A percentile compares a stretch with the other conserved stretches of the same genome.
Evolutionary conservation across 2,888 invertebrate genomes (phyloP).

Genomic region (Eupeodes luniger): DNA sequence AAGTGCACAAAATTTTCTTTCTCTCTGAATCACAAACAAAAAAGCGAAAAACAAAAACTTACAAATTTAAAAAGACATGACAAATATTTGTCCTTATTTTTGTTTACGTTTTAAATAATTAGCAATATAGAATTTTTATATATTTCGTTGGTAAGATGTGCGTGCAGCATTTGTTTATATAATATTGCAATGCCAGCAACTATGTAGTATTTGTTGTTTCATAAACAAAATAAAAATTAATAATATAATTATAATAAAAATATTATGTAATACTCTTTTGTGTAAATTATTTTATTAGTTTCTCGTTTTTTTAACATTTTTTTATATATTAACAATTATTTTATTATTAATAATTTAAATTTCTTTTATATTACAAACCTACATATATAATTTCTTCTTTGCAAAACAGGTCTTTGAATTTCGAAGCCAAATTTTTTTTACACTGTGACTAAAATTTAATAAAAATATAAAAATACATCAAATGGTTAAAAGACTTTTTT

Average conservation of each 20-base stretch:
- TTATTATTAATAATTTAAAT: conserved; percentile 28
- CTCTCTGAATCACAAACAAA: conserved; percentile 37
- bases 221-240: conserved; percentile 34
- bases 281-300: conserved; percentile 61
- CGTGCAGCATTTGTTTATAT: conserved; percentile 32
- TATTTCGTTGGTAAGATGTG: conserved; percentile 65
- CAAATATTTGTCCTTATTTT: conserved; percentile 53
- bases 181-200: conserved; percentile 37
- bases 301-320: conserved; percentile 3
- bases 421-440: conserved; percentile 65
- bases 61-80: conserved; percentile 57
- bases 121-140: conserved; percentile 67
- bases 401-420: conserved; percentile 27
- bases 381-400: conserved; percentile 25
- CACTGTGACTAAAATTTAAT: conserved; percentile 57
- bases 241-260: conserved; percentile 1
- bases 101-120: conserved; percentile 43
- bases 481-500: background rate
- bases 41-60: conserved; percentile 22
- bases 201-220: conserved; percentile 53
- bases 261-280: conserved; percentile 43
- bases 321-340: conserved; percentile 6
- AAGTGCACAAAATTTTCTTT: conserved; percentile 64
- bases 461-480: conserved; percentile 49
- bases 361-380: conserved; percentile 11